Evolutionary conservation across 2,113 vertebrate genomes (phyloP).

Genomic region (Alethe castanea): DNA sequence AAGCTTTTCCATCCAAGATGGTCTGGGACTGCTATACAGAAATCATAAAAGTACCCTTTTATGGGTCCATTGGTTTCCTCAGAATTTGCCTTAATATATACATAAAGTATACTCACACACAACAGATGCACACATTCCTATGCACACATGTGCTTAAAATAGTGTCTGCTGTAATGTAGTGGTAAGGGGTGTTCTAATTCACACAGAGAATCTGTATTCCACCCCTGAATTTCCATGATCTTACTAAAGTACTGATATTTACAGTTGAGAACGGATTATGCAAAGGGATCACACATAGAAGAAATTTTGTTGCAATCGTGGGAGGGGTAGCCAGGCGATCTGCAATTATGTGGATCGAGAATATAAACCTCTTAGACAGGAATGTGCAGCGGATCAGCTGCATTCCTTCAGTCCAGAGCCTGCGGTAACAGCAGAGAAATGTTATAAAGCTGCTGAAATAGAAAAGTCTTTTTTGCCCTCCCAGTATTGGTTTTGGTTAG

Average conservation of each 20-base stretch:
- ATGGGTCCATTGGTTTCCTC: neutral
- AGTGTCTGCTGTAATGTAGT: neutral
- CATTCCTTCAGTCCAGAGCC: neutral
- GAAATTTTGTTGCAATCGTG: neutral
- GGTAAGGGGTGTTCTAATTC: neutral
- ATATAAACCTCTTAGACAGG: slow-evolving; percentile 49
- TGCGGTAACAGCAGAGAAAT: neutral
- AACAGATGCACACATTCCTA: neutral
- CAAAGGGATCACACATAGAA: neutral
- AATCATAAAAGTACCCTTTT: neutral
- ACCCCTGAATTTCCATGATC: neutral
- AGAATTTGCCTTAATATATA: neutral
- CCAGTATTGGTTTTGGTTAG: neutral
- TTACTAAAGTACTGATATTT: neutral
- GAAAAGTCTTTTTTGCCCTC: neutral
- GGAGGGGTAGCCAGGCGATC: neutral
- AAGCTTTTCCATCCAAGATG: neutral
- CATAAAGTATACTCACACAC: neutral
- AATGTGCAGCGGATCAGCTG: slow-evolving; percentile 36
- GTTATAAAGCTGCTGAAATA: neutral
- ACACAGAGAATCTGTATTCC: neutral
- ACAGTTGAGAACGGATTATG: neutral
- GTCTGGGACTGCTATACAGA: neutral
- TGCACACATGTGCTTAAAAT: too few species aligned
- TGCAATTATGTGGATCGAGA: neutral